phyloP scores from a whole-genome alignment of 2,797 vertebrate species.

The Melanotaenia pygmaea region DNA sequence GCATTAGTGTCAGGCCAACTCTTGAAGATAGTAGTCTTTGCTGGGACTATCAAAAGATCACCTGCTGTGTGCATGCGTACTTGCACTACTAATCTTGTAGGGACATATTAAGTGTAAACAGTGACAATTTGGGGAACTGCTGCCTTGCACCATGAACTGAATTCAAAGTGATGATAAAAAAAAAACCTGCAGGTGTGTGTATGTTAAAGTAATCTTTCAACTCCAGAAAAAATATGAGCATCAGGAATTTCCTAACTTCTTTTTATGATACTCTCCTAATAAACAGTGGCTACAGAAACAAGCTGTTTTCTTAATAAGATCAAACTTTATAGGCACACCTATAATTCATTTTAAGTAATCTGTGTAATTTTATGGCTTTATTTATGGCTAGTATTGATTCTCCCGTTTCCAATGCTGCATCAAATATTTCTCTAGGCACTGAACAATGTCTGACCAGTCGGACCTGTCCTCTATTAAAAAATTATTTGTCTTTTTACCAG shows the following conservation, averaged over 20 bases:
- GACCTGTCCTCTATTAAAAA: background rate
- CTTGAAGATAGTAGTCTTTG: slow-evolving; percentile 42
- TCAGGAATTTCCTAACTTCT: background rate
- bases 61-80: background rate
- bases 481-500: background rate
- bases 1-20: slow-evolving; percentile 42
- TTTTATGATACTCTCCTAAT: background rate
- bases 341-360: slow-evolving; percentile 1
- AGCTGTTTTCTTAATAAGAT: background rate
- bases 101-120: background rate
- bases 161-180: background rate
- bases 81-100: background rate
- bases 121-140: background rate
- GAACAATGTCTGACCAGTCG: background rate
- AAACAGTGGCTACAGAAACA: background rate
- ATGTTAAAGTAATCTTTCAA: no score
- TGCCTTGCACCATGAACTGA: no score
- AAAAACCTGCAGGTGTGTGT: no score
- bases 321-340: background rate
- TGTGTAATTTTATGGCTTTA: background rate
- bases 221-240: no score
- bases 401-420: background rate
- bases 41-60: slow-evolving; percentile 37
- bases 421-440: background rate
- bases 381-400: background rate